Base-by-base conservation (phyloP, 37 sponge, comb jelly and placozoan genomes). In the Trichoplax adhaerens region DNA sequence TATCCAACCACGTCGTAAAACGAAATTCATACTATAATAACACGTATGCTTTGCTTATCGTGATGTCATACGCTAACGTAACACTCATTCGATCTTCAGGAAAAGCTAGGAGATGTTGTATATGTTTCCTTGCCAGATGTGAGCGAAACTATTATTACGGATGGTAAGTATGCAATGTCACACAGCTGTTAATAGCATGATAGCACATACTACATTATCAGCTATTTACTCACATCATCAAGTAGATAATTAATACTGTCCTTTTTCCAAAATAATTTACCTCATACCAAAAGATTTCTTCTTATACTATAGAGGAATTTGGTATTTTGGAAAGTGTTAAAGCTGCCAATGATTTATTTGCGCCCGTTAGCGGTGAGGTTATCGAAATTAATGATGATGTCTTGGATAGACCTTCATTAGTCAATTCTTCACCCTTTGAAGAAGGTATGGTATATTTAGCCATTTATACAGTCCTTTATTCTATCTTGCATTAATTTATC, bases 41-140 rank as follows among this genome's bases (percentile, higher is more conserved):
- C 29, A 29, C 29, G 29, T 29, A 29, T 29, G 29, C 29, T 29
- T 29, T 29, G 29, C 29, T 29, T 29, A 29, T 29, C 29, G 29
- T 29, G 29, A 29, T 29, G 29, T 29, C 29, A 29, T 29, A 29
- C 29, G 29, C 29, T 29, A 29, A 29, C 29, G 29, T 29, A 29
- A 29, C 29, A 29, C 29, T 29, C 29, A 29, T 29, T 29, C 29
- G 29, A 29, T 29, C 29, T 29, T 29, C 29, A 29, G 29, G 29
- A 29, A 12, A 57, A 58, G 52, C 78, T 83, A 49, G 83, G 83
- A 4, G 83, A 83, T 8, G 71, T 74, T 5, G 83, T 83, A 1
- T 83, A 72, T 58, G 75, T 72, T 2, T 74, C 78, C 52, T 50
- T 83, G 3, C 79, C 79, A 2, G 78, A 83, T 48, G 66, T 77